These are phyloP conservation scores for Ceratothoa steindachneri DNA, from an alignment of 2,888 invertebrate species.

Conservation along the genomic window DNA sequence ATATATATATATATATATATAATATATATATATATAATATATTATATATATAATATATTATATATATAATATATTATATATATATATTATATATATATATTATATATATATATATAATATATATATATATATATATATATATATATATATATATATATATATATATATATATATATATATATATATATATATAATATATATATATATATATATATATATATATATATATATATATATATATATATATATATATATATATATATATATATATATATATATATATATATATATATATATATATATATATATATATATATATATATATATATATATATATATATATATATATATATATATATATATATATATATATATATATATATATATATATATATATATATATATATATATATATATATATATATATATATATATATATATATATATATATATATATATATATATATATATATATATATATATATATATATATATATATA, in stretches of 20 bases:
- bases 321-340: conserved; percentile 13
- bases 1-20: no score
- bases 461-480: conserved; percentile 19
- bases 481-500: conserved; percentile 19
- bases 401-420: background rate
- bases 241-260: conserved; percentile 15
- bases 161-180: background rate
- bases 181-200: background rate
- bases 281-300: conserved; percentile 9
- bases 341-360: conserved; percentile 19
- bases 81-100: no score
- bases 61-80: no score
- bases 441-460: background rate
- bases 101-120: background rate
- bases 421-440: background rate
- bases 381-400: conserved; percentile 12
- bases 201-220: background rate
- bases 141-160: background rate
- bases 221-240: background rate
- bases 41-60: no score
- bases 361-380: conserved; percentile 18
- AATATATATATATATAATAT: no score
- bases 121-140: background rate
- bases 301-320: conserved; percentile 3
- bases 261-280: conserved; percentile 19